Percentiles rank a stretch among this genome's conserved stretches.
These are phyloP conservation scores for Criorhina ranunculi DNA, from an alignment of 2,888 invertebrate genomes.

Conservation along the genomic window DNA sequence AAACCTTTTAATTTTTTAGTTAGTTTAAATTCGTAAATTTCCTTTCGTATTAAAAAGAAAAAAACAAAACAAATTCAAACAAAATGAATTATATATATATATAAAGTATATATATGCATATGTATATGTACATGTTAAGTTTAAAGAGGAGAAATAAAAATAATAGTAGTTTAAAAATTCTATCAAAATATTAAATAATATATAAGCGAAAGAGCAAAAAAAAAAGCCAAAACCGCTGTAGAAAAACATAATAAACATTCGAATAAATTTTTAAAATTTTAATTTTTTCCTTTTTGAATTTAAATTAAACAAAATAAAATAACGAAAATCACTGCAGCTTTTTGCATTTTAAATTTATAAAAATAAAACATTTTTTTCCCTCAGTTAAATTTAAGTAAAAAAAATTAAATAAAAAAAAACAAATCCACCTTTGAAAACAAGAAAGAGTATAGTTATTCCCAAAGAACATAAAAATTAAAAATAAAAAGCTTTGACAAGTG, in stretches of 20 bases:
- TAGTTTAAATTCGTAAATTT: slow-evolving; percentile 65
- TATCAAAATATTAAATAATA: slow-evolving; percentile 70
- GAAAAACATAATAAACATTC: slow-evolving; percentile 23
- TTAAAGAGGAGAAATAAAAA: slow-evolving; percentile 49
- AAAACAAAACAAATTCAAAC: slow-evolving; percentile 19
- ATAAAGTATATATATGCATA: slow-evolving; percentile 51
- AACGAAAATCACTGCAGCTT: slow-evolving; percentile 70
- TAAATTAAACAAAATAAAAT: slow-evolving; percentile 13
- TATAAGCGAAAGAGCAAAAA: slow-evolving; percentile 67
- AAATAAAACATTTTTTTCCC: slow-evolving; percentile 30
- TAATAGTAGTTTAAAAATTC: slow-evolving; percentile 74
- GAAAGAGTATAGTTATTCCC: slow-evolving; percentile 54
- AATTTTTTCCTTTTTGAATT: slow-evolving; percentile 36
- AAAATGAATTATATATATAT: slow-evolving; percentile 38
- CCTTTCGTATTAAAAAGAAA: slow-evolving; percentile 42
- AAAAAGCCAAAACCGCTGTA: slow-evolving; percentile 67
- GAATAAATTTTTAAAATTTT: slow-evolving; percentile 29
- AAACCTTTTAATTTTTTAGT: slow-evolving; percentile 51
- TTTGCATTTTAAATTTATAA: slow-evolving; percentile 64
- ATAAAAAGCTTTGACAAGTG: slow-evolving; percentile 65
- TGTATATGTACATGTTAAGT: slow-evolving; percentile 73
- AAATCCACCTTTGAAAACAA: slow-evolving; percentile 58
- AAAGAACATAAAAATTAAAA: slow-evolving; percentile 46
- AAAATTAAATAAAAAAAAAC: slow-evolving; percentile 15
- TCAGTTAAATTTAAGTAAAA: slow-evolving; percentile 49